These are phyloP conservation scores for Gallinago jamesoni DNA, from an alignment of 2,113 vertebrate species.

Conservation along the genomic window DNA sequence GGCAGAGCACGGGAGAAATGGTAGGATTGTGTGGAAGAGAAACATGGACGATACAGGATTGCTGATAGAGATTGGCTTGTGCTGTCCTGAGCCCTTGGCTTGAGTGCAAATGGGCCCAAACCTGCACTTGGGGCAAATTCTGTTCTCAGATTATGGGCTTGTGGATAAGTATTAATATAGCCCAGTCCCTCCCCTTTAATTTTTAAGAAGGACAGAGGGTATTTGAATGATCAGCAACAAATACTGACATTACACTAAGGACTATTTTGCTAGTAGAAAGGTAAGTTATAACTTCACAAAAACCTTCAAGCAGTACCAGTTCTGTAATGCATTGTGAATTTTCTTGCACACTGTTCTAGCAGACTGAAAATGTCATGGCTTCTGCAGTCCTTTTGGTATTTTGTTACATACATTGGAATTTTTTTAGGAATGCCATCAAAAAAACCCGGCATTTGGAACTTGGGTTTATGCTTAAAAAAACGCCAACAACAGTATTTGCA, in stretches of 20 bases:
- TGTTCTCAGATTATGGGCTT: neutral
- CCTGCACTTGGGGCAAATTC: neutral
- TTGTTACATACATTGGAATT: neutral
- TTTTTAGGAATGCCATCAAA: neutral
- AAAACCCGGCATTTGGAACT: fast-evolving
- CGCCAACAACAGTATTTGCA: neutral
- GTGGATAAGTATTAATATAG: neutral
- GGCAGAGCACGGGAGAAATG: neutral
- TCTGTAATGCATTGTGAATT: neutral
- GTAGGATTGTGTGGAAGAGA: neutral
- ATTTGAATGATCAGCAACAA: neutral
- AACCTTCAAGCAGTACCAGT: fast-evolving
- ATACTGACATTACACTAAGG: neutral
- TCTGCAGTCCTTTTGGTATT: neutral
- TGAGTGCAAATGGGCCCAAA: neutral
- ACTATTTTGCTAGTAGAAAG: neutral
- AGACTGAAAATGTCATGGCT: neutral
- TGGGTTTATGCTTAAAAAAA: neutral
- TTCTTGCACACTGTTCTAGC: neutral
- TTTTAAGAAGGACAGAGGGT: neutral
- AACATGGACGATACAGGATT: fast-evolving
- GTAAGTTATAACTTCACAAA: neutral
- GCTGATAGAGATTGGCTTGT: neutral
- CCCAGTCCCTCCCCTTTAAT: neutral
- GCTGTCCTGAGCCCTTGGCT: neutral